Evolutionary conservation across 2,888 invertebrate genomes (phyloP), one percentile per base, ranked within the genome.

Genomic region (Oscheius onirici): DNA sequence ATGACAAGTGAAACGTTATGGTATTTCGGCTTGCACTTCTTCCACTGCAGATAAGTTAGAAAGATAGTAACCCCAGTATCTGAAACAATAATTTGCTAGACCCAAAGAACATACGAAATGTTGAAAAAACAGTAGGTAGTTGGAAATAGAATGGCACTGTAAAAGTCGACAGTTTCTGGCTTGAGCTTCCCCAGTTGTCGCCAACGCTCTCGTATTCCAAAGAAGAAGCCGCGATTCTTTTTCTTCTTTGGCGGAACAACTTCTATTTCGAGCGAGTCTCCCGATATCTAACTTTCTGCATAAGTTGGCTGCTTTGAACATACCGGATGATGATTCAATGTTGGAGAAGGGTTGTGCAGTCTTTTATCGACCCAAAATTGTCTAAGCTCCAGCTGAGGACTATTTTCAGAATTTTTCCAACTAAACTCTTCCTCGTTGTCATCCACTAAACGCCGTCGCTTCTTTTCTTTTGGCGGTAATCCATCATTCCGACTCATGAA

Each of bases 401-500:
- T 85, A 20, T 82, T 78, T 49, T 82, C 86, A 73, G 84, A 82
- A 44, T 84, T 84, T 61, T 86, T 86, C 86, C 86, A 86, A 24
- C 83, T 77, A 69, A 84, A 85, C 41, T 83, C 84, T 49, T 83
- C 82, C 28, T 81, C 83, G 24, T 86, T 83, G 5, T 77, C 77
- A 0, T 76, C 74, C 20, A 74, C 66, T 26, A 69, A 40, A 28
- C 67, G 66, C 57, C 73, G 61, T 46, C 73, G 75, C 52, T 79
- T 77, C 26, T 63, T 55, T 5, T 73, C 74, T 54, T 81, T 73
- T n/a, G 81, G 77, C 3, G 84, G 86, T n/a, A 84, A 58, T 13
- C 86, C 86, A 24, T 86, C 86, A 73, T 87, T 87, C 57, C 87
- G 74, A 1, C 83, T 84, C 86, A 87, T 86, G 72, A 86, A 87